Evolutionary conservation across 1,140 invertebrate genomes (phyloP).

Genomic region (Drusus annulatus): DNA sequence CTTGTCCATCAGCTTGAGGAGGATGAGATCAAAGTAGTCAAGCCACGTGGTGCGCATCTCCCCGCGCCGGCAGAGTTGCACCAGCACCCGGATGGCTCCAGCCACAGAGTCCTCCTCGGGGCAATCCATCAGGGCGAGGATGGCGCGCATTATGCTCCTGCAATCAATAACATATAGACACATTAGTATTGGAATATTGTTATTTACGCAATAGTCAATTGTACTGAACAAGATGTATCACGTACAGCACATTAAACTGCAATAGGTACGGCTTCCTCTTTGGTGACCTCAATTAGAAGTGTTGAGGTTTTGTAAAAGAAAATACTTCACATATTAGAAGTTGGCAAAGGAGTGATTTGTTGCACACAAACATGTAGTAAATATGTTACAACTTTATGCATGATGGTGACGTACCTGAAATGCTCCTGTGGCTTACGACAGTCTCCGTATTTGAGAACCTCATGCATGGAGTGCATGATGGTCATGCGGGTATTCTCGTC

Average conservation of each 20-base stretch:
- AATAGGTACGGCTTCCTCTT: too few species aligned
- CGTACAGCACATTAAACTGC: too few species aligned
- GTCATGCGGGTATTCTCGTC: slow-evolving; percentile 64
- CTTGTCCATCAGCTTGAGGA: slow-evolving; percentile 88
- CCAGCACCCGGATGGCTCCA: slow-evolving; percentile 82
- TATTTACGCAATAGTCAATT: too few species aligned
- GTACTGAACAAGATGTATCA: too few species aligned
- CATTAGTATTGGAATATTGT: too few species aligned
- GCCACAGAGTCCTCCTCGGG: slow-evolving; percentile 79
- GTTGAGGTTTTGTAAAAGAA: too few species aligned
- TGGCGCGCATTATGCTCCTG: slow-evolving; percentile 76
- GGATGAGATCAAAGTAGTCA: slow-evolving; percentile 89
- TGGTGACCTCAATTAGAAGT: too few species aligned
- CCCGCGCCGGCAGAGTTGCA: slow-evolving; percentile 85
- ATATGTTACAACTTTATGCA: too few species aligned
- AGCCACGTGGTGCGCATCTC: slow-evolving; percentile 84
- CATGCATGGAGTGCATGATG: slow-evolving; percentile 65
- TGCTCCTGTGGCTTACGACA: slow-evolving; percentile 65
- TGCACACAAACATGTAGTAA: too few species aligned
- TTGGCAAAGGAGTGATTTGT: too few species aligned
- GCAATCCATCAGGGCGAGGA: slow-evolving; percentile 81
- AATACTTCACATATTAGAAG: too few species aligned
- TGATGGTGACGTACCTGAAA: slow-evolving; percentile 63
- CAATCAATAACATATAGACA: not conserved
- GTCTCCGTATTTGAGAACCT: slow-evolving; percentile 69